Percentiles rank a stretch among this genome's conserved stretches.
Conservation (phyloP, 1,140 invertebrate species). For the Oncopeltus fasciatus region DNA sequence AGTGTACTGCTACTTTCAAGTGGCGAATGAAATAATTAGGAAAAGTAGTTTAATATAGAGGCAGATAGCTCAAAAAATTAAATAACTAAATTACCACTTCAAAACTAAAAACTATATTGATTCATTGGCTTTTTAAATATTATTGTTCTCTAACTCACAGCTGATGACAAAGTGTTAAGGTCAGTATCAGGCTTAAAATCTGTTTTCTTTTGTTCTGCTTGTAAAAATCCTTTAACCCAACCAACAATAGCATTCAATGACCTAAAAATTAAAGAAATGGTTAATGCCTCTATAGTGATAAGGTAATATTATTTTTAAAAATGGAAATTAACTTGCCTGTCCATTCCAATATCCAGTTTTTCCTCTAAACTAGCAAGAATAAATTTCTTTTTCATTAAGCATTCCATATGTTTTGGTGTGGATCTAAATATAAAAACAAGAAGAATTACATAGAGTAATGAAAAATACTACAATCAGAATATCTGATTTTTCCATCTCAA, state of each 20-base stretch:
- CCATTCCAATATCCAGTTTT: conserved; percentile 81
- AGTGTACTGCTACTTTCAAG: no score
- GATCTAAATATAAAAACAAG: conserved; percentile 44
- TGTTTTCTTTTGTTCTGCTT: conserved; percentile 86
- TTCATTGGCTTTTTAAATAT: not conserved
- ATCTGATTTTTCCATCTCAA: no score
- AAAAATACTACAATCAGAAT: no score
- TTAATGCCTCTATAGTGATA: not conserved
- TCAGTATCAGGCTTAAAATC: conserved; percentile 91
- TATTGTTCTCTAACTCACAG: conserved; percentile 32
- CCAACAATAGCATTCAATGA: conserved; percentile 74
- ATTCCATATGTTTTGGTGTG: conserved; percentile 74
- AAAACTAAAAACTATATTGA: not conserved
- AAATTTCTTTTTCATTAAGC: conserved; percentile 72
- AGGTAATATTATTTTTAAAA: not conserved
- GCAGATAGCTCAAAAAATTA: conserved; percentile 6
- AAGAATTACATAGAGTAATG: no score
- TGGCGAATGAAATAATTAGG: no score
- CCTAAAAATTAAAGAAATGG: conserved; percentile 30
- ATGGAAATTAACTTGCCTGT: conserved; percentile 34
- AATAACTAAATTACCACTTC: not conserved
- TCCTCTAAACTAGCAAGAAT: conserved; percentile 77
- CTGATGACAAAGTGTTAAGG: conserved; percentile 54
- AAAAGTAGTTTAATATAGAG: not conserved
- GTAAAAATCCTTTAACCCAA: conserved; percentile 82